Evolutionary conservation across 2,888 invertebrate species (phyloP).

Genomic region (Copidosoma aretas): DNA sequence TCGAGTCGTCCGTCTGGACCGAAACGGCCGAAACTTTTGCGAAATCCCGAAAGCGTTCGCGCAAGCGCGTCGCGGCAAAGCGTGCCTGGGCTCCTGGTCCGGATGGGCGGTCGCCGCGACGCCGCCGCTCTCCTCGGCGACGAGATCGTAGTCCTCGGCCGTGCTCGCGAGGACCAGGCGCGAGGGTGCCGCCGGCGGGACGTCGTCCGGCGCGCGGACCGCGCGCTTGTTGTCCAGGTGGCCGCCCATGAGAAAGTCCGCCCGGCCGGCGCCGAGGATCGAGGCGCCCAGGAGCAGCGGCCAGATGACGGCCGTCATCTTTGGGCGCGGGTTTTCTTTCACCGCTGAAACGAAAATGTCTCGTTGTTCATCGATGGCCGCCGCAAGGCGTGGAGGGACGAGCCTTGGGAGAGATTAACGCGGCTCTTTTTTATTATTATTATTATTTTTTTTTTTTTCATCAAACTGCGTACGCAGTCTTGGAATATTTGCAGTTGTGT

Average conservation of each 20-base stretch:
- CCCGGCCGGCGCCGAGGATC: constrained; percentile 14
- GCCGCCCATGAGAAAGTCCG: constrained; percentile 54
- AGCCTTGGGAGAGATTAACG: no score
- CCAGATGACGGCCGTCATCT: neutral
- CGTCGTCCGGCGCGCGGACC: constrained; percentile 12
- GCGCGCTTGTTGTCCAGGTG: constrained; percentile 52
- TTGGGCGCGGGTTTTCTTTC: no score
- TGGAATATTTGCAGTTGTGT: no score
- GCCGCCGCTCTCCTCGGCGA: constrained; percentile 52
- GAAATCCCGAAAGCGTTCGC: no score
- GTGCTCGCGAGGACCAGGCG: constrained; percentile 42
- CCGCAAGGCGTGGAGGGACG: no score
- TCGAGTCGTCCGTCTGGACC: no score
- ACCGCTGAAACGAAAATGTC: constrained; percentile 7
- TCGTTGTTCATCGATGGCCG: no score
- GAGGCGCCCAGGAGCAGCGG: constrained; percentile 29
- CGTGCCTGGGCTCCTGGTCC: constrained; percentile 37
- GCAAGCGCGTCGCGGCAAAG: no score
- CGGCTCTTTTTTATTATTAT: no score
- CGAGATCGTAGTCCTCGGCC: constrained; percentile 50
- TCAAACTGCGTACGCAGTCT: no score
- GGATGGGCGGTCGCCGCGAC: constrained; percentile 40
- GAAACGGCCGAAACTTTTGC: no score
- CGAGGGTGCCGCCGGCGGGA: constrained; percentile 8
- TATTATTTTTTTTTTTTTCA: no score